Evolutionary conservation across 2,888 invertebrate species (phyloP), one percentile per base, ranked within the genome.

Genomic region (Noctua fimbriata): DNA sequence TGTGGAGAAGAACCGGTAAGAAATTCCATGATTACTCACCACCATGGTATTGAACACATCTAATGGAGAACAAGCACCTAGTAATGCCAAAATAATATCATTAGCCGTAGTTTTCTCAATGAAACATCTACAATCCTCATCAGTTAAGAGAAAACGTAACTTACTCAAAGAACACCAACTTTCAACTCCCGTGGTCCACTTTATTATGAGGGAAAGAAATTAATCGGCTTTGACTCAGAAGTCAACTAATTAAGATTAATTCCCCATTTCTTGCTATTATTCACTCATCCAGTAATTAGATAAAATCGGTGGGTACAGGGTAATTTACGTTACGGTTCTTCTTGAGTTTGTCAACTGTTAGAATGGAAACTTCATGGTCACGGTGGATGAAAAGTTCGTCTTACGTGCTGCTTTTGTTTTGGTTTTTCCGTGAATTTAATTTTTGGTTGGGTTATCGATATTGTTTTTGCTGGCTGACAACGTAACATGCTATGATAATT

Each of bases 221-320:
- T 84, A 88, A 88, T 88, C 88, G 80, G 87, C 85, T 88, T 87
- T 84, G 73, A 78, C 32, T 80, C 66, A 86, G 87, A 85, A 73
- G 67, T 65, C 66, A 74, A 44, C 79, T 88, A 88, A 88, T 88
- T 88, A 88, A 83, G 87, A 88, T 88, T 87, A 87, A 83, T 88
- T 72, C 63, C n/a, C 75, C 81, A 87, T 87, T 88, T 85, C 85
- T 77, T 78, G 72, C 78, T 81, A 82, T 87, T 87, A 76, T 81
- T 88, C 87, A 83, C 69, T 89, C 85, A 81, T 81, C 80, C 75
- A 75, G 77, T 72, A 83, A 83, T 85, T 71, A 79, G 78, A 87
- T 83, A 80, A 82, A 80, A 87, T 87, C 69, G 60, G 67, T 67
- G 28, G 65, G n/a, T 63, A 85, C 63, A 65, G 28, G 65, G n/a